Base-by-base conservation (phyloP, 1,140 invertebrate species). In the Drosophila tani region DNA sequence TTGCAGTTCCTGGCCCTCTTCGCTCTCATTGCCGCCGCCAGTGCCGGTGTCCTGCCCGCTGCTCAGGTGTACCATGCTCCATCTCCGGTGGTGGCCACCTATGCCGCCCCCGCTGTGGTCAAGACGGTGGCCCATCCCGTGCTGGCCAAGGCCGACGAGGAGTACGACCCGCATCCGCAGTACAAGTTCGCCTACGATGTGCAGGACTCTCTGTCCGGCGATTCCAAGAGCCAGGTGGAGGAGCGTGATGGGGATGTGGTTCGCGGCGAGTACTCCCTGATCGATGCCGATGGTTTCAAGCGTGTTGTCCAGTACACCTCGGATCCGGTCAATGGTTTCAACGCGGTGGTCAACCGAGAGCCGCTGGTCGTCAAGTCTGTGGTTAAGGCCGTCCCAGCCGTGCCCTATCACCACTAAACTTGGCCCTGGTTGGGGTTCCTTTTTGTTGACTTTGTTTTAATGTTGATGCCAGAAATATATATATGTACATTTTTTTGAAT, bases 201-300 rank as follows among this genome's bases (percentile, higher is more conserved):
- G 7, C 91, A 94, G 70, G 94, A 95, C 81, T 83, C 93, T 4
- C 82, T 93, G 69, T 95, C 93, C 57, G 94, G 95, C 9, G 94
- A 95, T 76, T 92, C 93, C 75, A 95, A 95, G 93, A 93, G 91
- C 55, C 94, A 94, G 80, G 92, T 94, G 69, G 94, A 95, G 93
- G 93, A 92, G 69, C 92, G 94, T 38, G 93, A 94, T 38, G 94
- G 94, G 19, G 94, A 95, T 71, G 92, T 93, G 27, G 94, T 95
- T 19, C 92, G 82, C 62, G 86, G 74, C 8, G 68, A 75, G 75
- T 75, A 81, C 78, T 73, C 92, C 53, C 71, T 84, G 69, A 59
- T 88, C 45, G 92, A 93, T 59, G 57, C 82, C 60, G 82, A 85
- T 65, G 92, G 92, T 15, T 84, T 70, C 66, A 81, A 79, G 64